A percentile compares a stretch with the other conserved stretches of the same genome.
These are phyloP conservation scores for Formica selysi DNA, from an alignment of 1,140 invertebrate genomes.

Conservation along the genomic window DNA sequence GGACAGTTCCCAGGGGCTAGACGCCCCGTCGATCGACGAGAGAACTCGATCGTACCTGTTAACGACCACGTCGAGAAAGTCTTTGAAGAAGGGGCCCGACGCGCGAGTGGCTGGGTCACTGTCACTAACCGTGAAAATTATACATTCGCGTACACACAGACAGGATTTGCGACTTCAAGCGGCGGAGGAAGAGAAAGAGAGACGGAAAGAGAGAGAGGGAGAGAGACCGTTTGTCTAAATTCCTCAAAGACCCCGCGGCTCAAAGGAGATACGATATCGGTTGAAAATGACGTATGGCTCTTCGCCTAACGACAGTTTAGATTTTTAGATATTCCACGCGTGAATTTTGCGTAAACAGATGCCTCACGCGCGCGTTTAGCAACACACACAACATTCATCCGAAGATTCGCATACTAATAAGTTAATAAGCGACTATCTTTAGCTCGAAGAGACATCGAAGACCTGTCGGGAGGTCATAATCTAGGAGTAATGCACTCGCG, in stretches of 20 bases:
- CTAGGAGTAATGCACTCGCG: conserved; percentile 49
- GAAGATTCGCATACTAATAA: conserved; percentile 51
- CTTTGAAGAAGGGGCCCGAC: conserved; percentile 32
- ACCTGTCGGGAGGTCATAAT: conserved; percentile 45
- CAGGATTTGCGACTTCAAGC: conserved; percentile 10
- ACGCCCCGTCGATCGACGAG: conserved; percentile 26
- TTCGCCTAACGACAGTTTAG: background rate
- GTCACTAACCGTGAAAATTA: conserved; percentile 61
- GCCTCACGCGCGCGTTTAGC: background rate
- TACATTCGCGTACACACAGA: conserved; percentile 29
- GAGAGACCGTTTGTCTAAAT: conserved; percentile 37
- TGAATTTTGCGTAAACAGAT: background rate
- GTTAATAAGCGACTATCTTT: conserved; percentile 51
- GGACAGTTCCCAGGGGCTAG: conserved; percentile 50
- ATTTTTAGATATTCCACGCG: conserved; percentile 30
- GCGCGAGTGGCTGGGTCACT: conserved; percentile 44
- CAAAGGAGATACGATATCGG: conserved; percentile 17
- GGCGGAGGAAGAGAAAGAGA: background rate
- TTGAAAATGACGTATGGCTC: background rate
- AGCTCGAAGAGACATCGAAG: conserved; percentile 49
- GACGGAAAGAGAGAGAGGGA: background rate
- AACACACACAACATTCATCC: conserved; percentile 12
- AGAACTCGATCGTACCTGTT: conserved; percentile 53
- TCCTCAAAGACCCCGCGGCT: background rate
- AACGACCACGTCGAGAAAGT: conserved; percentile 54